A percentile compares a stretch with the other conserved stretches of the same genome.
Conservation (phyloP, 2,113 vertebrate genomes). For the Plecturocebus donacophilus region DNA sequence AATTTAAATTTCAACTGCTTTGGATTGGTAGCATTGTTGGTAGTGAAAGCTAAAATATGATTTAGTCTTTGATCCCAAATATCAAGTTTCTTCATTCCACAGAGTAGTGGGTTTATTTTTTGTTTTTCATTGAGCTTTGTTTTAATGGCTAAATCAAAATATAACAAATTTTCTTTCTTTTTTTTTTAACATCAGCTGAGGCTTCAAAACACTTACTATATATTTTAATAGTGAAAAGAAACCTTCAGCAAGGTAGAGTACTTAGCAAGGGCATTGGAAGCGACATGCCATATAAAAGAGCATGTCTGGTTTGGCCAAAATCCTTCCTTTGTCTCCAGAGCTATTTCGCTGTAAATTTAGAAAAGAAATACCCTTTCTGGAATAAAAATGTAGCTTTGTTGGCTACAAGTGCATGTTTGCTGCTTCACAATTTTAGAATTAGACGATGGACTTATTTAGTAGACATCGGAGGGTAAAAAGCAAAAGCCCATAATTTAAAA, state of each 20-base stretch:
- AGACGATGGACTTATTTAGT: conserved; percentile 89
- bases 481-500: conserved; percentile 88
- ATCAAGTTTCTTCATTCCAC: conserved; percentile 71
- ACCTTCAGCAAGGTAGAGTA: conserved; percentile 75
- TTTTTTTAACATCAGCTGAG: conserved; percentile 59
- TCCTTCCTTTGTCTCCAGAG: conserved; percentile 85
- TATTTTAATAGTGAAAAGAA: conserved; percentile 80
- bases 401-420: conserved; percentile 85
- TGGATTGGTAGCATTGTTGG: conserved; percentile 78
- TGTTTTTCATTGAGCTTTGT: conserved; percentile 59
- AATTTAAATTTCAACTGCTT: conserved; percentile 76
- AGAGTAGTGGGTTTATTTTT: conserved; percentile 32
- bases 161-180: background rate
- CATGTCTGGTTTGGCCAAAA: conserved; percentile 82
- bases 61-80: conserved; percentile 80
- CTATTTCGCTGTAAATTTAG: conserved; percentile 87
- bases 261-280: conserved; percentile 78
- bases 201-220: conserved; percentile 76
- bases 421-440: conserved; percentile 88
- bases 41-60: conserved; percentile 79
- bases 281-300: conserved; percentile 79
- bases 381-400: conserved; percentile 86
- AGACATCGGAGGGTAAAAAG: conserved; percentile 87
- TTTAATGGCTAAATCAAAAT: conserved; percentile 65
- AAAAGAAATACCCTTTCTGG: conserved; percentile 85